Percentiles rank a stretch among this genome's conserved stretches.
Conservation (phyloP, 2,888 invertebrate genomes). For the Drosophila koepferae region DNA sequence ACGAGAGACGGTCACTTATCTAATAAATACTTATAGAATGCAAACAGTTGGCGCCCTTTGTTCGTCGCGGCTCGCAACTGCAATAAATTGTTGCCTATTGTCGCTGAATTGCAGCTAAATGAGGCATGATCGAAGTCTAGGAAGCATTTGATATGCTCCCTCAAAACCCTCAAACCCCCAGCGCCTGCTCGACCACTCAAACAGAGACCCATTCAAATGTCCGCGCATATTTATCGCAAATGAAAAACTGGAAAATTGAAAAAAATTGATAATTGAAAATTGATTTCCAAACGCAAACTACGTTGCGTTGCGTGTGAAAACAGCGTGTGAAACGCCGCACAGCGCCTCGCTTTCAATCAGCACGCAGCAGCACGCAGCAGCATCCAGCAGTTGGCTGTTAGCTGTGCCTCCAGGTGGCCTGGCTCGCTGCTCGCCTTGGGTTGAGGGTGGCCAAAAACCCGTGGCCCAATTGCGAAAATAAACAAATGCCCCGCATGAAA, state of each 20-base stretch:
- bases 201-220: background rate
- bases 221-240: slow-evolving; percentile 18
- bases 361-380: background rate
- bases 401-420: slow-evolving; percentile 48
- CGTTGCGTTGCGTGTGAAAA: slow-evolving; percentile 51
- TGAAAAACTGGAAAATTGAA: slow-evolving; percentile 30
- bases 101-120: slow-evolving; percentile 45
- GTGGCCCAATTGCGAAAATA: slow-evolving; percentile 59
- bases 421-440: slow-evolving; percentile 9
- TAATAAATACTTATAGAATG: slow-evolving; percentile 39
- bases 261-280: slow-evolving; percentile 41
- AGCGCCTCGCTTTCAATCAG: slow-evolving; percentile 44
- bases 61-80: slow-evolving; percentile 30
- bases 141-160: slow-evolving; percentile 2
- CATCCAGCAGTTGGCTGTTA: background rate
- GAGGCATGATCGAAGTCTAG: slow-evolving; percentile 49
- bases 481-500: slow-evolving; percentile 3
- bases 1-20: slow-evolving; percentile 28
- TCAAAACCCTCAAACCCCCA: background rate
- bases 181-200: background rate
- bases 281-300: slow-evolving; percentile 59
- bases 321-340: slow-evolving; percentile 74
- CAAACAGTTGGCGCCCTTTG: slow-evolving; percentile 60
- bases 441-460: slow-evolving; percentile 8
- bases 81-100: slow-evolving; percentile 41